A percentile compares a stretch with the other conserved stretches of the same genome.
These are phyloP conservation scores for Mimas tiliae DNA, from an alignment of 2,888 invertebrate genomes.

Conservation along the genomic window DNA sequence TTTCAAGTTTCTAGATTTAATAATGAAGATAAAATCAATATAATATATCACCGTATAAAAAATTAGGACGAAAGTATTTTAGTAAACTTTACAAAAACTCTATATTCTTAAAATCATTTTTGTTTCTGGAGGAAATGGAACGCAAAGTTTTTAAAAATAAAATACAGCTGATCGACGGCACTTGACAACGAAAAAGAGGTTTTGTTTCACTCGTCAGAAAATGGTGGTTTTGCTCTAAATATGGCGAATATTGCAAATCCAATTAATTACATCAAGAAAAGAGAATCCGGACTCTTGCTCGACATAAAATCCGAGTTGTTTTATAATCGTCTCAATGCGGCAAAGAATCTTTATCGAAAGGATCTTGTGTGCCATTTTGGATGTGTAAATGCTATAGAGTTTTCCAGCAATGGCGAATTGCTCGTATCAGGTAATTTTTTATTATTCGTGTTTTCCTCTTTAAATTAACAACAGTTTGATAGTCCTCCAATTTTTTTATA, in stretches of 20 bases:
- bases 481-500: too few species aligned
- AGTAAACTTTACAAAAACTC: too few species aligned
- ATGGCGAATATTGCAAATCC: slow-evolving; percentile 85
- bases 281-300: slow-evolving; percentile 86
- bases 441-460: slow-evolving; percentile 7
- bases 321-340: slow-evolving; percentile 86
- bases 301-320: slow-evolving; percentile 86
- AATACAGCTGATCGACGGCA: slow-evolving; percentile 76
- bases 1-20: too few species aligned
- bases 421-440: slow-evolving; percentile 91
- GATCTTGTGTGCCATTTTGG: slow-evolving; percentile 96
- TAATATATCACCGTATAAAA: too few species aligned
- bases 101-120: too few species aligned
- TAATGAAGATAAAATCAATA: too few species aligned
- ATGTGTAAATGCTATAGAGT: slow-evolving; percentile 98
- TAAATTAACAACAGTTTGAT: background rate
- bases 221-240: slow-evolving; percentile 72
- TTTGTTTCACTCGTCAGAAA: slow-evolving; percentile 62
- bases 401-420: slow-evolving; percentile 93
- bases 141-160: slow-evolving; percentile 63
- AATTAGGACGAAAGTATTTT: too few species aligned
- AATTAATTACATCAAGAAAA: slow-evolving; percentile 83
- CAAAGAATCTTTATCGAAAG: slow-evolving; percentile 91
- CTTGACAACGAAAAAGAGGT: slow-evolving; percentile 44
- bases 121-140: background rate